Conservation (phyloP, 2,113 vertebrate genomes). For the Bubo blakistoni region DNA sequence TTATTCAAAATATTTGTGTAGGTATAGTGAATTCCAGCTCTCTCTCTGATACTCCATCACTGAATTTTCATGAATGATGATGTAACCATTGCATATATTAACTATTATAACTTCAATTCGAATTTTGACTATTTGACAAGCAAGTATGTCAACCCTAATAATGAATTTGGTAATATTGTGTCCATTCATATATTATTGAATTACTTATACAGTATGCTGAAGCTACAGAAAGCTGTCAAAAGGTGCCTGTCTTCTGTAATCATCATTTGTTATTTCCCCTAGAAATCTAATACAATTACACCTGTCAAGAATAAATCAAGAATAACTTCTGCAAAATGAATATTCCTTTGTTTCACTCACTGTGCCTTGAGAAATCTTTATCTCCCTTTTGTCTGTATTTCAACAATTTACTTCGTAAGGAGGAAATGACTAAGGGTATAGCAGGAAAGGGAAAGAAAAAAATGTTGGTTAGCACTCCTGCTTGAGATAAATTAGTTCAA, state of each 20-base stretch:
- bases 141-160: not conserved
- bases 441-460: constrained; percentile 1
- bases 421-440: not conserved
- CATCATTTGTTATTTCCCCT: not conserved
- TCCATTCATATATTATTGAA: not conserved
- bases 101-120: not conserved
- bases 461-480: not conserved
- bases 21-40: not conserved
- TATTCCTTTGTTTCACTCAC: constrained; percentile 8
- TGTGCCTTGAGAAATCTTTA: constrained; percentile 5
- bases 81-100: not conserved
- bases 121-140: not conserved
- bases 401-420: not conserved
- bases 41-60: not conserved
- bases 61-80: not conserved
- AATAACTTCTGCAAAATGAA: constrained; percentile 17
- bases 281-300: constrained; percentile 28
- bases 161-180: not conserved
- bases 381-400: constrained; percentile 25
- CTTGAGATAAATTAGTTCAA: constrained; percentile 15
- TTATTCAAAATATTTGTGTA: not conserved
- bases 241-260: not conserved
- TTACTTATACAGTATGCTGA: not conserved
- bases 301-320: constrained; percentile 15
- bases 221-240: constrained; percentile 9